phyloP scores from a whole-genome alignment of 2,113 vertebrate species.

The Macrotis lagotis region DNA sequence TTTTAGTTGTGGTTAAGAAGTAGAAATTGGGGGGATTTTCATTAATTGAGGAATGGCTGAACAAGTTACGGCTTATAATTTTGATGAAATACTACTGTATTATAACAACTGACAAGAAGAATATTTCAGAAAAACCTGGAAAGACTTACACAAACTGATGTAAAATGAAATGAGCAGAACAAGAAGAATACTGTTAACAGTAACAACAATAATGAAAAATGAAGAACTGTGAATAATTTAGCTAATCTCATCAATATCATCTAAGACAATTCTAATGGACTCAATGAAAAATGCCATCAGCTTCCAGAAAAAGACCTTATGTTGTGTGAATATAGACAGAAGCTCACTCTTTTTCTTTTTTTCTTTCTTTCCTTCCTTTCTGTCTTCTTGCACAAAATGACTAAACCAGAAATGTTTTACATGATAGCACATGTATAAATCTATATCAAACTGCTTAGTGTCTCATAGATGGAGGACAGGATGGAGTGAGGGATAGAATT shows the following conservation, averaged over 20 bases:
- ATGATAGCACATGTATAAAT: too few relatives aligned
- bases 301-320: neutral
- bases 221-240: neutral
- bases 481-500: neutral
- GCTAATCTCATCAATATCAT: neutral
- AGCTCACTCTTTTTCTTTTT: neutral
- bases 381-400: neutral
- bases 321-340: neutral
- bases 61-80: neutral
- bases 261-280: neutral
- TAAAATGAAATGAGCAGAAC: neutral
- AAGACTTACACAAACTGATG: neutral
- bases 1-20: neutral
- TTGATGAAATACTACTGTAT: neutral
- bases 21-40: neutral
- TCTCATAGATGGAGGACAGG: too few relatives aligned
- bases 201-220: neutral
- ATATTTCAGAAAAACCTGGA: neutral
- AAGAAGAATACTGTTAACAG: neutral
- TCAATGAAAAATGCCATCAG: neutral
- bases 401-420: neutral
- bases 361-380: neutral
- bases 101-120: neutral
- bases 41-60: neutral
- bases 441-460: too few relatives aligned